Conservation (phyloP, 2,888 invertebrate genomes). For the Ditylenchus weischeri region DNA sequence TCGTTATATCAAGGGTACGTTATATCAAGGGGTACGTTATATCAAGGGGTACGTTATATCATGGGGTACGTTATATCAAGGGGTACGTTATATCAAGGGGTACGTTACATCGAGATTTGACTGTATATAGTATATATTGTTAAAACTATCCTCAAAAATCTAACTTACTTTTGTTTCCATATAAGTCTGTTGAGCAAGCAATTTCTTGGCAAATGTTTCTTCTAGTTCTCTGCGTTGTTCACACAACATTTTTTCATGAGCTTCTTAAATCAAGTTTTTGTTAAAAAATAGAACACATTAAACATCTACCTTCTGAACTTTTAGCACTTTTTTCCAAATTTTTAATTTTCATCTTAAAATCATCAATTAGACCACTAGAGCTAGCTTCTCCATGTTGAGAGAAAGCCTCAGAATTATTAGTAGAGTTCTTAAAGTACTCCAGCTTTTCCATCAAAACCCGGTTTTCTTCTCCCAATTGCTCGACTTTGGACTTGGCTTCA, state of each 20-base stretch:
- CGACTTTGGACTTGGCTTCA: slow-evolving; percentile 27
- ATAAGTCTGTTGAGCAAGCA: slow-evolving; percentile 6
- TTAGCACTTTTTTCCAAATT: background rate
- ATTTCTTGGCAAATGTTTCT: slow-evolving; percentile 15
- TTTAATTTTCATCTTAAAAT: background rate
- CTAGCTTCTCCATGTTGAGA: too few relatives aligned
- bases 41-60: too few relatives aligned
- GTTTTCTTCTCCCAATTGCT: slow-evolving; percentile 27
- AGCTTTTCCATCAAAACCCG: slow-evolving; percentile 16
- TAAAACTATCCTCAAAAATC: background rate
- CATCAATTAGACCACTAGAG: background rate
- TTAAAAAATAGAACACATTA: background rate
- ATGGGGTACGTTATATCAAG: too few relatives aligned
- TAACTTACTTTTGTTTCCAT: slow-evolving; percentile 12
- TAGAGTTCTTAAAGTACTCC: slow-evolving; percentile 2
- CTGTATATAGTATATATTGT: too few relatives aligned
- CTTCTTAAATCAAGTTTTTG: slow-evolving; percentile 18
- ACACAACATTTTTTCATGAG: slow-evolving; percentile 14
- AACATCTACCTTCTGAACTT: background rate
- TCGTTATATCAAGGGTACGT: too few relatives aligned
- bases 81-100: too few relatives aligned
- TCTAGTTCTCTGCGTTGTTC: slow-evolving; percentile 14
- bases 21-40: too few relatives aligned
- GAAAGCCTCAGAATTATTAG: background rate
- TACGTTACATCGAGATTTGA: too few relatives aligned